A percentile compares a stretch with the other conserved stretches of the same genome.
These are phyloP conservation scores for Xiphophorus birchmanni DNA, from an alignment of 2,797 vertebrate species.

Conservation along the genomic window DNA sequence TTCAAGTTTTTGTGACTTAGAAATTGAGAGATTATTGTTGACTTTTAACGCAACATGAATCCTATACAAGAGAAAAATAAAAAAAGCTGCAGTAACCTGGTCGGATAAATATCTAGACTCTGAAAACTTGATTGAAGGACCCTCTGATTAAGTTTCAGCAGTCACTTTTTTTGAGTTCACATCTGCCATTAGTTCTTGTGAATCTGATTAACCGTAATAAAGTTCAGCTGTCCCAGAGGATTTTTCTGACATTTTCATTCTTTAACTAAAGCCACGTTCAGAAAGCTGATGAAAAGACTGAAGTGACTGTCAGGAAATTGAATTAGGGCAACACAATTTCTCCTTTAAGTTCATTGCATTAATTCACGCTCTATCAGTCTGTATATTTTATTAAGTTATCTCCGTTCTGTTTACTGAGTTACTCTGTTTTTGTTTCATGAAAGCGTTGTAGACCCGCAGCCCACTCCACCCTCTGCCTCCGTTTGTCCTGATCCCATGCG, in stretches of 20 bases:
- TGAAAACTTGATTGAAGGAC: background rate
- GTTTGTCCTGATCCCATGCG: constrained; percentile 20
- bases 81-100: background rate
- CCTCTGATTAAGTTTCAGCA: background rate
- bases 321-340: background rate
- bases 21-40: background rate
- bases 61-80: background rate
- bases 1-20: background rate
- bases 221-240: background rate
- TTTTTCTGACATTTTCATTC: background rate
- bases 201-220: constrained; percentile 2
- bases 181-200: background rate
- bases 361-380: background rate
- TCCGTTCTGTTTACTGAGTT: background rate
- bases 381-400: constrained; percentile 22
- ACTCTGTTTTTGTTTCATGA: constrained; percentile 10
- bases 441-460: constrained; percentile 28
- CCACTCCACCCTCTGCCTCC: constrained; percentile 23
- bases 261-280: background rate
- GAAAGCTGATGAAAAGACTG: background rate
- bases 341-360: background rate
- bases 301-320: background rate
- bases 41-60: background rate
- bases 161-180: background rate
- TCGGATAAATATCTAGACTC: background rate